Evolutionary conservation across 2,113 vertebrate species (phyloP), one percentile per base, ranked within the genome.

Genomic region (Procavia capensis): DNA sequence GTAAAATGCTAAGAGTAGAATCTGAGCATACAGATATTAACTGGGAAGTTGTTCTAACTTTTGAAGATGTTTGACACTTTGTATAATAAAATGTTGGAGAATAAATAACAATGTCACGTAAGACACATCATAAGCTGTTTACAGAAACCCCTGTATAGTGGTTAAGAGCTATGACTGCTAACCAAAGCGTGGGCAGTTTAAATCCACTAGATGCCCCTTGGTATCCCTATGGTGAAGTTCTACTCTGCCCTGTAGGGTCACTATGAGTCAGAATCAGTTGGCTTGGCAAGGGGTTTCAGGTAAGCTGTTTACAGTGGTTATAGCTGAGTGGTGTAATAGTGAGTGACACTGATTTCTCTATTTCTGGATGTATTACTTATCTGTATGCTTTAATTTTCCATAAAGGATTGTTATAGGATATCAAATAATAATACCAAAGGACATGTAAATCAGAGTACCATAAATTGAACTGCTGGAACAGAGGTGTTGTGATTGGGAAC

Each of bases 281-380:
- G n/a, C n/a, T n/a, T n/a, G n/a, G n/a, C n/a, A n/a, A n/a, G n/a
- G n/a, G n/a, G n/a, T n/a, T n/a, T n/a, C n/a, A n/a, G n/a, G n/a
- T 31, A 74, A 63, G 57, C 78, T 36, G 16, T 45, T 90, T 59
- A 76, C 34, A 43, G 43, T 72, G 47, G 20, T 78, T 61, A 86
- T 9, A 85, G 64, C 20, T 96, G 59, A 92, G 16, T 75, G 19
- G 19, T 75, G 36, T n/a, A 91, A 76, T 43, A 92, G 83, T 64
- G 54, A 10, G 3, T 82, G 41, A 68, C n/a, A n/a, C 20, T 66
- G 47, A 72, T 13, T 75, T 61, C 85, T 66, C 43, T 82, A 80
- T 76, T 91, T 94, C 17, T 24, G 27, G 43, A 81, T 92, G 81
- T 81, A 59, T 66, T 29, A 82, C 83, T 85, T 88, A 50, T 41